Conservation (phyloP, 2,888 invertebrate genomes). For the Baronia brevicornis region DNA sequence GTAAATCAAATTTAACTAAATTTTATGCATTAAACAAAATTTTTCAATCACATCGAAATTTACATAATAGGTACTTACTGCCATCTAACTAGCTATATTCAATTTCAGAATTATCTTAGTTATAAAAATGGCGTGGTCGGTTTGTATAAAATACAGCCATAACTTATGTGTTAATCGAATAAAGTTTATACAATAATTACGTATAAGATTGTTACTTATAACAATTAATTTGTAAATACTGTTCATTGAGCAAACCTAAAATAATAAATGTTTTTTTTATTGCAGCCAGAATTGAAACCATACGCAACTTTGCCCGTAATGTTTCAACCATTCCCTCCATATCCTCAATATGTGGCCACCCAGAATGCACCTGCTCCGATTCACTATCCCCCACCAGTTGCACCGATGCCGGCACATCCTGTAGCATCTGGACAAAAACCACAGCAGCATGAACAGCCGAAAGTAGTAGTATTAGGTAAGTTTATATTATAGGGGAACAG, state of each 20-base stretch:
- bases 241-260: neutral
- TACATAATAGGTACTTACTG: too few relatives aligned
- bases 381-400: conserved; percentile 62
- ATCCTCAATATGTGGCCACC: conserved; percentile 48
- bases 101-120: too few relatives aligned
- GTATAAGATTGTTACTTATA: neutral
- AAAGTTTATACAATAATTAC: too few relatives aligned
- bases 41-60: too few relatives aligned
- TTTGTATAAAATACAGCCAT: too few relatives aligned
- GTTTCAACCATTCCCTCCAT: conserved; percentile 63
- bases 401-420: conserved; percentile 45
- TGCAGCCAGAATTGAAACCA: conserved; percentile 67
- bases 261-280: conserved; percentile 23
- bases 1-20: too few relatives aligned
- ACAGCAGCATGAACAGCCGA: conserved; percentile 61
- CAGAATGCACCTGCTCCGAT: conserved; percentile 50
- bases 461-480: conserved; percentile 75
- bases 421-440: conserved; percentile 38
- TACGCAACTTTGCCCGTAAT: conserved; percentile 61
- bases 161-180: too few relatives aligned
- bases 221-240: neutral
- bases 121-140: too few relatives aligned
- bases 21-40: too few relatives aligned
- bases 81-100: too few relatives aligned
- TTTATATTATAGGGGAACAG: too few relatives aligned